Evolutionary conservation across 30 jellyfish, hydroid and myxozoan genomes (phyloP).

Genomic region (Pelagia noctiluca): DNA sequence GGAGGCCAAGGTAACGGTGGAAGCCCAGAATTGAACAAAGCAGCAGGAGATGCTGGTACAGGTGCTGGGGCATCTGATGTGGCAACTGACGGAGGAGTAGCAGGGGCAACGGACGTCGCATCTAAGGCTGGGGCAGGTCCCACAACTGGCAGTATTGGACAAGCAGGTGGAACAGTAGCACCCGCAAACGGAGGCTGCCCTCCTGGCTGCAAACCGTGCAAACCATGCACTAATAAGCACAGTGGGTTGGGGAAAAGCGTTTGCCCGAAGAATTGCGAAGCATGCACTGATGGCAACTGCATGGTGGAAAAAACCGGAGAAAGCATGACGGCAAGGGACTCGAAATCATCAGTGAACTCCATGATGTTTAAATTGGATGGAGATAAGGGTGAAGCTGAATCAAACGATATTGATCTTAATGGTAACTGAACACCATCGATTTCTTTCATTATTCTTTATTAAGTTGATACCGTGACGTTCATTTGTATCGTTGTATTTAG

Average conservation of each 20-base stretch:
- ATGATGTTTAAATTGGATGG: conserved; percentile 34
- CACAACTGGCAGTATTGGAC: conserved; percentile 51
- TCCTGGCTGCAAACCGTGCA: conserved; percentile 66
- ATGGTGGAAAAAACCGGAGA: conserved; percentile 18
- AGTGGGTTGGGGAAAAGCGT: conserved; percentile 15
- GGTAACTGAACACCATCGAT: conserved; percentile 33
- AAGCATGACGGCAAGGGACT: neutral
- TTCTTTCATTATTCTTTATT: too few species aligned
- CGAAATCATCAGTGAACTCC: conserved; percentile 52
- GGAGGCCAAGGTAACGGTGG: conserved; percentile 45
- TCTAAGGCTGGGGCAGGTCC: conserved; percentile 72
- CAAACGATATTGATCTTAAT: conserved; percentile 70
- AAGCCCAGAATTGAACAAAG: conserved; percentile 45
- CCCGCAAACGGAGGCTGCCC: conserved; percentile 69
- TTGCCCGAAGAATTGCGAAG: conserved; percentile 53
- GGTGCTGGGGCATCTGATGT: conserved; percentile 71
- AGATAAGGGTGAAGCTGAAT: conserved; percentile 70
- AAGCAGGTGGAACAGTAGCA: conserved; percentile 53
- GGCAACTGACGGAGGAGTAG: conserved; percentile 63
- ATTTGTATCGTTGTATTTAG: too few species aligned
- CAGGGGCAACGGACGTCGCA: conserved; percentile 71
- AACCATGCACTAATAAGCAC: conserved; percentile 17
- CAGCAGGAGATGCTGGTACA: conserved; percentile 66
- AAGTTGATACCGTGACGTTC: too few species aligned
- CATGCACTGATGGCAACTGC: conserved; percentile 45